Base-by-base conservation (phyloP, 2,113 vertebrate genomes). In the Cryptomyrus ogoouensis region DNA sequence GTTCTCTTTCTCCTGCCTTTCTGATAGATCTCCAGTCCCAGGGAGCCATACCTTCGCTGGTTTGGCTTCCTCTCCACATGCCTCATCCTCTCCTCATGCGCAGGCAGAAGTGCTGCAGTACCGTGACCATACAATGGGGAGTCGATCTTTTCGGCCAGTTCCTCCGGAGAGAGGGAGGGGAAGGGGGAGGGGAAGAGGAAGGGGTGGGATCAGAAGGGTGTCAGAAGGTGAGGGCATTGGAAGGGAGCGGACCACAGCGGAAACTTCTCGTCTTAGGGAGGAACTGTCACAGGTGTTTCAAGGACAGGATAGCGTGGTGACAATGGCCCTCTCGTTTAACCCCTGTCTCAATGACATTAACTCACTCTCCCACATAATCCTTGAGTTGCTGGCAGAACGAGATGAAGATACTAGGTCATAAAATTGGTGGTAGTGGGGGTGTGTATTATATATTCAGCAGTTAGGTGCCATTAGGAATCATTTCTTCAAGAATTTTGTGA, bases 291-390 rank as follows among this genome's bases (percentile, higher is more conserved):
- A 96, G 91, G 95, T 98, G 35, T 98, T 98, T 85, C 93, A 93
- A 0, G 95, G 91, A n/a, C 97, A 98, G 93, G 95, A 97, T 86
- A 94, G 93, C 90, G 93, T 94, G 90, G 96, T 98, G 89, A 95
- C 95, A 27, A 95, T 96, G 92, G 95, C 96, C 46, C 95, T 98
- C 39, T 96, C 96, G 93, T 93, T 93, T 52, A 94, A 97, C 88
- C 95, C 96, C 0, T 77, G 89, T 2, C 93, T 96, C 91, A 95
- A 90, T 1, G 96, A 98, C 93, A 93, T 97, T 46, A 97, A 97
- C 31, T 92, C 95, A 1, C 95, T 98, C 52, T 97, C 97, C 0
- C 93, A 95, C 86, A 93, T 95, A 21, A 93, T 98, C 17, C 92
- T 97, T 89, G 94, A 96, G 87, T 93, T 96, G 74, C 89, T 94